Evolutionary conservation across 2,888 invertebrate genomes (phyloP).

Genomic region (Eucriotettix oculatus): DNA sequence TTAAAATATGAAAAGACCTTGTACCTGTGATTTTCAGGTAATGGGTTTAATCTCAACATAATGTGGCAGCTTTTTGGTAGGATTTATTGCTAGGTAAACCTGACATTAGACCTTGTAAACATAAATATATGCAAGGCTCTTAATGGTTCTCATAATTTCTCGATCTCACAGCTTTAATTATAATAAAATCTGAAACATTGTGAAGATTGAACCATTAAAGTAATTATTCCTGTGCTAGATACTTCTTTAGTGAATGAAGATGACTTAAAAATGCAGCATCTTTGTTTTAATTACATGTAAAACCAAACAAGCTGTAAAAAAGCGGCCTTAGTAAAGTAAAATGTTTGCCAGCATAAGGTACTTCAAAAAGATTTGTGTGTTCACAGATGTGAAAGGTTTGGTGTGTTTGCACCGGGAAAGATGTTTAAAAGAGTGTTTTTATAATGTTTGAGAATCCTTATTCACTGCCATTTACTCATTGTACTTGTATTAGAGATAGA

Average conservation of each 20-base stretch:
- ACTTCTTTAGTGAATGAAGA: not conserved
- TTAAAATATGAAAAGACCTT: not conserved
- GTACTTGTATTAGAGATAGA: no score
- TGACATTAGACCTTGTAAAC: no score
- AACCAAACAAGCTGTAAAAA: slow-evolving; percentile 6
- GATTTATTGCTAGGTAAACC: no score
- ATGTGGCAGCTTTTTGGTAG: not conserved
- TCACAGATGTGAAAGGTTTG: not conserved
- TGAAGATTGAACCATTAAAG: not conserved
- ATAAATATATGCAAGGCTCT: no score
- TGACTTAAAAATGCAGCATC: not conserved
- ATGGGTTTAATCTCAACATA: not conserved
- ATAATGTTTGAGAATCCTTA: slow-evolving; percentile 1
- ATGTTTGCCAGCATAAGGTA: not conserved
- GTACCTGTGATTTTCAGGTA: not conserved
- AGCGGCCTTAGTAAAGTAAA: slow-evolving; percentile 9
- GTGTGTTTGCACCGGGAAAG: not conserved
- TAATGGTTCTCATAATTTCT: no score
- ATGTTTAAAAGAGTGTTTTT: not conserved
- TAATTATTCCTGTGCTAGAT: not conserved
- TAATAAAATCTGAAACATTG: not conserved
- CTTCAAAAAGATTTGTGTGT: not conserved
- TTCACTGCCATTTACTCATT: slow-evolving; percentile 6
- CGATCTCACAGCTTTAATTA: no score
- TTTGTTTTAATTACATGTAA: not conserved